Evolutionary conservation across 1,140 invertebrate genomes (phyloP).

Genomic region (Cydia amplana): DNA sequence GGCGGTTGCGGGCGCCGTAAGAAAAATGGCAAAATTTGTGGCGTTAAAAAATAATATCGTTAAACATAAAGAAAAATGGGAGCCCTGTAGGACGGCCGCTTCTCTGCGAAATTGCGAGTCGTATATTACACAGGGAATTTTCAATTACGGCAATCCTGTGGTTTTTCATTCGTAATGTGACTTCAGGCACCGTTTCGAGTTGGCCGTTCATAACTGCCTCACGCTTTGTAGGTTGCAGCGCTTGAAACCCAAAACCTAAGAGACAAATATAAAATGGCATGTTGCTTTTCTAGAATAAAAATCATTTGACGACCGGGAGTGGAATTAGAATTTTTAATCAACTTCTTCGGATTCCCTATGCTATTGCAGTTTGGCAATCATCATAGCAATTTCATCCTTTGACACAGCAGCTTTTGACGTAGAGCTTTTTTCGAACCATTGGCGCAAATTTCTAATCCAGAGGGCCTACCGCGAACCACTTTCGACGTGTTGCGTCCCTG

Average conservation of each 20-base stretch:
- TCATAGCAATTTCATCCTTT: too few species aligned
- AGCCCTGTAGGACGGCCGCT: conserved; percentile 58
- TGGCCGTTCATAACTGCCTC: conserved; percentile 66
- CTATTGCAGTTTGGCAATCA: too few species aligned
- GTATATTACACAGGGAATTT: conserved; percentile 77
- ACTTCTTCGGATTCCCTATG: too few species aligned
- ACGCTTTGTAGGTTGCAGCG: neutral
- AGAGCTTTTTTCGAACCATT: too few species aligned
- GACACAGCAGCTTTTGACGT: too few species aligned
- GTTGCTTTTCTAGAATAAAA: too few species aligned
- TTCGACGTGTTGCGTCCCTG: too few species aligned
- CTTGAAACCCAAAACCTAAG: neutral
- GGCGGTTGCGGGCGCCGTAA: conserved; percentile 60
- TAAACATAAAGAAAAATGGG: conserved; percentile 75
- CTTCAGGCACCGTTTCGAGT: conserved; percentile 65
- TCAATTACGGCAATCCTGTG: conserved; percentile 77
- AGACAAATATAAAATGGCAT: too few species aligned
- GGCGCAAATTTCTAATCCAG: too few species aligned
- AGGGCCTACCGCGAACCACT: too few species aligned
- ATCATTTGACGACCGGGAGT: too few species aligned
- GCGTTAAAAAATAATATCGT: conserved; percentile 78
- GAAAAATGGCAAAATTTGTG: conserved; percentile 78
- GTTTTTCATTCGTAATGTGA: conserved; percentile 78
- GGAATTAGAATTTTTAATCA: too few species aligned
- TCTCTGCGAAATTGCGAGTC: conserved; percentile 72